These are phyloP conservation scores for Willowsia nigromaculata DNA, from an alignment of 2,888 invertebrate species.

Conservation along the genomic window DNA sequence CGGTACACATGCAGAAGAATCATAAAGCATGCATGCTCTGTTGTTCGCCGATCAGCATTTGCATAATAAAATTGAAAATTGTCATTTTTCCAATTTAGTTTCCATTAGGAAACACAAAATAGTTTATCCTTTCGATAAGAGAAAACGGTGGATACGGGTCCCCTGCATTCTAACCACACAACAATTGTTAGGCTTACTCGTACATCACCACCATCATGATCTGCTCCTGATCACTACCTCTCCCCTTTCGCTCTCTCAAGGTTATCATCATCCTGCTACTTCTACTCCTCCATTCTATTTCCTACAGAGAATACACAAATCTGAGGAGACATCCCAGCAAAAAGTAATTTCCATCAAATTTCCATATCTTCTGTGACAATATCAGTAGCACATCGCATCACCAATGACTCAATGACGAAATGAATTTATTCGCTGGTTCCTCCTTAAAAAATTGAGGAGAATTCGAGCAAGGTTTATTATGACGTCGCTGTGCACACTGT, in stretches of 20 bases:
- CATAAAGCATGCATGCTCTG: background rate
- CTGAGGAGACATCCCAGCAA: background rate
- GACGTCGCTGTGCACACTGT: background rate
- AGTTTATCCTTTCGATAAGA: background rate
- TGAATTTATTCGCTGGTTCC: constrained; percentile 16
- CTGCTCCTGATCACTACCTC: background rate
- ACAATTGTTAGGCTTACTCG: background rate
- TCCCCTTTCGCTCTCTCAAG: background rate
- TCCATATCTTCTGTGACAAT: constrained; percentile 52
- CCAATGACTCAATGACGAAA: background rate
- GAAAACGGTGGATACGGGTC: background rate
- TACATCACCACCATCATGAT: background rate
- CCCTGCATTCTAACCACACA: background rate
- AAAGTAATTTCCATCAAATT: constrained; percentile 59
- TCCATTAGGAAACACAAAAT: background rate
- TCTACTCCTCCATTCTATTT: background rate
- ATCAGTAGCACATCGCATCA: constrained; percentile 29
- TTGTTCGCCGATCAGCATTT: constrained; percentile 19
- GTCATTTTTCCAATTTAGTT: constrained; percentile 47
- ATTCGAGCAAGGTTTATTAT: background rate
- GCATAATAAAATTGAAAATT: constrained; percentile 57
- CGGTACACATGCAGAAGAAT: too few relatives aligned
- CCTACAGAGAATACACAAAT: background rate
- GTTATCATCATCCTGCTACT: background rate
- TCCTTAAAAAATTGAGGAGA: background rate